Percentiles rank a stretch among this genome's conserved stretches.
Evolutionary conservation across 1,140 invertebrate species (phyloP).

Genomic region (Ceratina calcarata): DNA sequence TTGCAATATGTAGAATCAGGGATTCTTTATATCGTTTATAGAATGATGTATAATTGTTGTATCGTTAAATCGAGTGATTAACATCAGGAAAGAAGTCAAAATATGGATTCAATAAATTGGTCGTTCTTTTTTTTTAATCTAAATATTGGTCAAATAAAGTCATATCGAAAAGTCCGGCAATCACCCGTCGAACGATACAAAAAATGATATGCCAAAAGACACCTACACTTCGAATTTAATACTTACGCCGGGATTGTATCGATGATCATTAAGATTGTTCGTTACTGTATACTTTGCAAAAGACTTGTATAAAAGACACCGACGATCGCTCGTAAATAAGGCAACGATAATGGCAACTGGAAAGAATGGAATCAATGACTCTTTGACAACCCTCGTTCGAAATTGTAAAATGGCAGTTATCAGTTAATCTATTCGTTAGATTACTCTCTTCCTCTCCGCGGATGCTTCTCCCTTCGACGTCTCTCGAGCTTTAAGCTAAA

Average conservation of each 20-base stretch:
- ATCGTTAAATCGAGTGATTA: conserved; percentile 42
- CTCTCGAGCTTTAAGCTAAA: conserved; percentile 65
- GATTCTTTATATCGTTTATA: background rate
- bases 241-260: conserved; percentile 4
- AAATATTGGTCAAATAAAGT: conserved; percentile 15
- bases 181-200: conserved; percentile 43
- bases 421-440: conserved; percentile 50
- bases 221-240: conserved; percentile 14
- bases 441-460: conserved; percentile 26
- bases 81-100: conserved; percentile 14
- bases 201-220: conserved; percentile 52
- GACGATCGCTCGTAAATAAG: conserved; percentile 67
- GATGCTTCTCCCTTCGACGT: conserved; percentile 39
- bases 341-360: conserved; percentile 58
- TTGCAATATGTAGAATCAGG: background rate
- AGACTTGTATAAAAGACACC: conserved; percentile 61
- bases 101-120: conserved; percentile 34
- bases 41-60: background rate
- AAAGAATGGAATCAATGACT: conserved; percentile 52
- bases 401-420: conserved; percentile 70
- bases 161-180: background rate
- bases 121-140: background rate
- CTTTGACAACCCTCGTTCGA: conserved; percentile 28
- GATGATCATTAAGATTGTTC: conserved; percentile 4
- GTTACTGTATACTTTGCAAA: conserved; percentile 34